Conservation (phyloP, 2,113 vertebrate species). For the Coptodon rendalli region DNA sequence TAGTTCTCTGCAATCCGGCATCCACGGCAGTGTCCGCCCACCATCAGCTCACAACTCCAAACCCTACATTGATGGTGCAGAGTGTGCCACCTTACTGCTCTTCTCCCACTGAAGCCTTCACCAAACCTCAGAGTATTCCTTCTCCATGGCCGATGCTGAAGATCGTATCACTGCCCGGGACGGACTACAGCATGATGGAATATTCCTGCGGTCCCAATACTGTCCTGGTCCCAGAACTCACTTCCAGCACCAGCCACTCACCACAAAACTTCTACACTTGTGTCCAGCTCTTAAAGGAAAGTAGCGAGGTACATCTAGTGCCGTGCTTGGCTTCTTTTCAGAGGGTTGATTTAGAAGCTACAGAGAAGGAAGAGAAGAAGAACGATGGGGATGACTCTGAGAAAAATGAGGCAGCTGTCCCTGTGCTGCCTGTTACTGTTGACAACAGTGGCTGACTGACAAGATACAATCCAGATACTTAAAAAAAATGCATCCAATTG, state of each 20-base stretch:
- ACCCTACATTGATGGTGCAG: neutral
- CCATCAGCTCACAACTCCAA: neutral
- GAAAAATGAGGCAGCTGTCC: neutral
- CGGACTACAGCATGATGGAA: slow-evolving; percentile 52
- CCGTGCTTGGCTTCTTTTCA: slow-evolving; percentile 32
- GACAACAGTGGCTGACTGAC: neutral
- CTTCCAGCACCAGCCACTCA: neutral
- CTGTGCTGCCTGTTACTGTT: slow-evolving; percentile 25
- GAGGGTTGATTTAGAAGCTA: neutral
- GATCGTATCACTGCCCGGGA: slow-evolving; percentile 10
- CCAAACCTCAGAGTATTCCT: neutral
- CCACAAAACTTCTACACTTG: slow-evolving; percentile 69
- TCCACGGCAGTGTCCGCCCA: rapidly evolving
- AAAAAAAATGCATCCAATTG: neutral
- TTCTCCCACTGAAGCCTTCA: neutral
- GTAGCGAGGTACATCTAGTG: slow-evolving; percentile 61
- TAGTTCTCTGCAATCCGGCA: neutral
- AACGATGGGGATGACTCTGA: neutral
- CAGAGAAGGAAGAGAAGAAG: neutral
- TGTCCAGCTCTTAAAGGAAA: slow-evolving; percentile 51
- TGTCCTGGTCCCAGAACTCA: neutral
- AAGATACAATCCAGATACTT: neutral
- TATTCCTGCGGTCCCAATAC: neutral
- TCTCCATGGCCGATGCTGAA: neutral
- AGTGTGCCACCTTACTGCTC: neutral